These are phyloP conservation scores for Umimayanthus chanpuru DNA, from an alignment of 92 coral and sea anemone species.

Conservation along the genomic window DNA sequence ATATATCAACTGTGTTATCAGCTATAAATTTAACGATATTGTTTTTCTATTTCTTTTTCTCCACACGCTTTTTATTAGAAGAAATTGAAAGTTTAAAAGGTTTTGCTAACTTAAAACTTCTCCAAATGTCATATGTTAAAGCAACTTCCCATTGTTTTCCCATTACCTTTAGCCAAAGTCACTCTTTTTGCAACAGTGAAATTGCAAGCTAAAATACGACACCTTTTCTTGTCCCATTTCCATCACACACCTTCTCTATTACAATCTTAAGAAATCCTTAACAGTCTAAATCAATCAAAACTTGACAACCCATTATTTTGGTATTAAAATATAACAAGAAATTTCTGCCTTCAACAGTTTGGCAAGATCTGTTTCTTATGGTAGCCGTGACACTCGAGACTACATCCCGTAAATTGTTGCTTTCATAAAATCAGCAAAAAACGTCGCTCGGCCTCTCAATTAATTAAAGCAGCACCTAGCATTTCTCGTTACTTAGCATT, in stretches of 20 bases:
- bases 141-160: not conserved
- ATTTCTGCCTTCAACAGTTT: not conserved
- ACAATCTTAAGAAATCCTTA: too few relatives aligned
- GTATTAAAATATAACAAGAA: not conserved
- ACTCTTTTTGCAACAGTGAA: not conserved
- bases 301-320: too few relatives aligned
- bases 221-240: not conserved
- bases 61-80: not conserved
- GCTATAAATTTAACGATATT: not conserved
- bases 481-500: too few relatives aligned
- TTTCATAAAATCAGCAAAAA: not conserved
- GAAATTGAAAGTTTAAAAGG: not conserved
- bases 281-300: too few relatives aligned
- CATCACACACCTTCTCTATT: not conserved
- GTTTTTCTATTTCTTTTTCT: not conserved
- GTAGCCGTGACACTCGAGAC: too few relatives aligned
- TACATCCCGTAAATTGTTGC: too few relatives aligned
- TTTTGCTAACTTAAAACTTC: not conserved
- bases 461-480: too few relatives aligned
- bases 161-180: not conserved
- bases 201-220: not conserved
- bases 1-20: not conserved
- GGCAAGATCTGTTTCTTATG: too few relatives aligned
- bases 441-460: slow-evolving; percentile 5
- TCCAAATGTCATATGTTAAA: not conserved